Evolutionary conservation across 2,797 vertebrate species (phyloP).

Genomic region (Mionectes olivaceus): DNA sequence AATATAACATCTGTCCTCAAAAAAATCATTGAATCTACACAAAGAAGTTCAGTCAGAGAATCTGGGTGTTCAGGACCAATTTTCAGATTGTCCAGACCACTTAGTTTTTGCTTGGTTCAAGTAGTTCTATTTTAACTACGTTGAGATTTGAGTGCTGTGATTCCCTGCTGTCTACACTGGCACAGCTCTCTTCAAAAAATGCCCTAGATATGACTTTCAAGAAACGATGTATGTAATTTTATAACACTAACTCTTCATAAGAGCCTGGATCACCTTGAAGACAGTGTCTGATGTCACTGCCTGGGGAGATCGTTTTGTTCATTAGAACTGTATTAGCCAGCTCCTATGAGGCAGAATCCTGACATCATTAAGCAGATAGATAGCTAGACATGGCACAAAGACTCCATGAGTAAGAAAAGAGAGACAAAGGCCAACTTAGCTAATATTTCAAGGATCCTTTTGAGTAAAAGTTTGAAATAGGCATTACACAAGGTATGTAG

Average conservation of each 20-base stretch:
- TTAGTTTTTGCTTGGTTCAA: constrained; percentile 12
- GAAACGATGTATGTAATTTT: background rate
- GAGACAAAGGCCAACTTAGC: constrained; percentile 15
- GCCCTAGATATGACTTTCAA: constrained; percentile 48
- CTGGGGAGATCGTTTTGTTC: constrained; percentile 44
- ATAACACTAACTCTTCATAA: constrained; percentile 28
- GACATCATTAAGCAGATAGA: constrained; percentile 19
- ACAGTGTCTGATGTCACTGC: constrained; percentile 45
- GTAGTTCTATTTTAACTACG: constrained; percentile 24
- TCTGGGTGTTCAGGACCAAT: background rate
- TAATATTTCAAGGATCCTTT: background rate
- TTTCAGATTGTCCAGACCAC: background rate
- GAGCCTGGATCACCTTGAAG: constrained; percentile 50
- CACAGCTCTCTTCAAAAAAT: constrained; percentile 39
- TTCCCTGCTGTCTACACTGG: constrained; percentile 36
- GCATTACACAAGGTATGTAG: background rate
- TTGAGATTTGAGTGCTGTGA: constrained; percentile 9
- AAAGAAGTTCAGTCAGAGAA: constrained; percentile 12
- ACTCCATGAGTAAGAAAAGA: background rate
- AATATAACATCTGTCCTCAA: background rate
- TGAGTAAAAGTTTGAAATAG: background rate
- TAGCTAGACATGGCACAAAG: background rate
- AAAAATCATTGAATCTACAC: background rate
- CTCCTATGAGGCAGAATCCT: constrained; percentile 13
- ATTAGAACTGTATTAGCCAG: constrained; percentile 13